A percentile compares a stretch with the other conserved stretches of the same genome.
These are phyloP conservation scores for Myrmecobius fasciatus DNA, from an alignment of 2,113 vertebrate genomes.

Conservation along the genomic window DNA sequence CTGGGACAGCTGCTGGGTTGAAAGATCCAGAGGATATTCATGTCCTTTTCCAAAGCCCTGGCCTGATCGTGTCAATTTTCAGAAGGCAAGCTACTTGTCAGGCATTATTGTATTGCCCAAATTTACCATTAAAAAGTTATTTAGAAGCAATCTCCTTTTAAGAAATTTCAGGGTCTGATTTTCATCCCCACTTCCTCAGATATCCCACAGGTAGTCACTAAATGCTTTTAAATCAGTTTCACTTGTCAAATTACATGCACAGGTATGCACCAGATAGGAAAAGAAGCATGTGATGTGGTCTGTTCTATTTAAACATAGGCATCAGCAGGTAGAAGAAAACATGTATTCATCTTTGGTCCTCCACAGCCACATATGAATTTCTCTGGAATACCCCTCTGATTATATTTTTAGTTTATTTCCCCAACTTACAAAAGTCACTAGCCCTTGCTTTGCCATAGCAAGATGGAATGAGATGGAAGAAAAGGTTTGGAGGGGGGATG, in stretches of 20 bases:
- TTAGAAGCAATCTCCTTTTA: not conserved
- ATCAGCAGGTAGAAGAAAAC: not conserved
- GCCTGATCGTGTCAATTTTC: not conserved
- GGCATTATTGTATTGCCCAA: not conserved
- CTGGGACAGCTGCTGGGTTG: not conserved
- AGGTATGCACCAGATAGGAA: not conserved
- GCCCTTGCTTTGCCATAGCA: slow-evolving; percentile 58
- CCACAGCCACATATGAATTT: too few relatives aligned
- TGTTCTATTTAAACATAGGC: not conserved
- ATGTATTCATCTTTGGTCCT: not conserved
- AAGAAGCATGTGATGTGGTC: not conserved
- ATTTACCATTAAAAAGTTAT: not conserved
- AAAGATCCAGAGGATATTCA: not conserved
- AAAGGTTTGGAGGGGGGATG: slow-evolving; percentile 35
- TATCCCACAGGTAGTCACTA: not conserved
- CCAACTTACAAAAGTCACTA: not conserved
- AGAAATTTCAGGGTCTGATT: not conserved
- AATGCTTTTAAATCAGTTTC: not conserved
- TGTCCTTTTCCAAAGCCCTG: not conserved
- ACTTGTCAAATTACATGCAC: not conserved
- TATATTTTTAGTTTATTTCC: not conserved
- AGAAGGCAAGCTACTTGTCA: not conserved
- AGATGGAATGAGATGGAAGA: slow-evolving; percentile 43
- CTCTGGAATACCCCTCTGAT: too few relatives aligned
- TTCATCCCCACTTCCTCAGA: not conserved